These are phyloP conservation scores for Oikopleura albicans DNA, from an alignment of 23 tunicate genomes.

Conservation along the genomic window DNA sequence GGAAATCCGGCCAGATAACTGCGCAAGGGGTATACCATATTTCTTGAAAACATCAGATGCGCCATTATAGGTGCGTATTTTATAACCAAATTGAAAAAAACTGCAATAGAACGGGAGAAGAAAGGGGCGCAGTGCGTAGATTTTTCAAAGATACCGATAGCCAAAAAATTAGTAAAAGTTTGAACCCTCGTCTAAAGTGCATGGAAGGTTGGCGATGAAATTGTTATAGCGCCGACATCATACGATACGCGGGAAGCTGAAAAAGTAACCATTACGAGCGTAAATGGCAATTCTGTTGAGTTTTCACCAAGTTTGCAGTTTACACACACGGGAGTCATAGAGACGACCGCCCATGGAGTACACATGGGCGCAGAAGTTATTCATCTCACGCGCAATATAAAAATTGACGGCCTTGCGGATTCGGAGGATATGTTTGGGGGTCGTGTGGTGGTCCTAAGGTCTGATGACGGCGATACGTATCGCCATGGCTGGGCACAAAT, in stretches of 20 bases:
- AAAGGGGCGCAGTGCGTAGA: no score
- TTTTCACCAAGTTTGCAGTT: not conserved
- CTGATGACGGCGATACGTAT: not conserved
- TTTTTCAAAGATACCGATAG: no score
- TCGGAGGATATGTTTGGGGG: not conserved
- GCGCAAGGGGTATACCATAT: no score
- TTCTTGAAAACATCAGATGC: no score
- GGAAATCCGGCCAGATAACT: no score
- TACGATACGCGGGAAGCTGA: not conserved
- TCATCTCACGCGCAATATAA: not conserved
- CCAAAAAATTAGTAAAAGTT: no score
- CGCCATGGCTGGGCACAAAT: not conserved
- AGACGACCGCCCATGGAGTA: not conserved
- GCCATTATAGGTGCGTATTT: no score
- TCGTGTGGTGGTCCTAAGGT: not conserved
- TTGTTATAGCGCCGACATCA: slow-evolving; percentile 51
- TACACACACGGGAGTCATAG: not conserved
- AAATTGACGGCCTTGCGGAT: not conserved
- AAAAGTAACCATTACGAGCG: not conserved
- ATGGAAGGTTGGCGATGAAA: slow-evolving; percentile 61
- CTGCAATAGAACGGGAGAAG: no score
- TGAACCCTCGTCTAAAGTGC: no score
- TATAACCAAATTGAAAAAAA: no score
- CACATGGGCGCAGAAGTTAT: not conserved
- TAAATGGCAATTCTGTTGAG: not conserved